Conservation (phyloP, 2,797 vertebrate genomes). For the Podarcis lilfordi region DNA sequence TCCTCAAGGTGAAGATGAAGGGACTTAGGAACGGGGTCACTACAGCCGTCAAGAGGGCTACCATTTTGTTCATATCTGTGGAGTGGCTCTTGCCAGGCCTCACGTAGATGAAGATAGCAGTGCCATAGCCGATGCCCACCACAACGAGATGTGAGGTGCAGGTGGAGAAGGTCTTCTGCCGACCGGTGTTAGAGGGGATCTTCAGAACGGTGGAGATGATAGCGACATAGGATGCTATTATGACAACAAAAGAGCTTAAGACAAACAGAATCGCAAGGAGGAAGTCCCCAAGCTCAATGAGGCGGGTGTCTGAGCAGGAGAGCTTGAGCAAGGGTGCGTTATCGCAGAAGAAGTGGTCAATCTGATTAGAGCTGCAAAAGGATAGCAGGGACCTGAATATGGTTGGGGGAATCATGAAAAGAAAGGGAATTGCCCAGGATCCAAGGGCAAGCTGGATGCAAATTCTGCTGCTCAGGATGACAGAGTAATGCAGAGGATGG, state of each 20-base stretch:
- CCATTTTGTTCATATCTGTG: conserved; percentile 33
- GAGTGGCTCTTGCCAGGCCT: conserved; percentile 34
- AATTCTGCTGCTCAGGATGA: neutral
- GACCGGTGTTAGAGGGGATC: conserved; percentile 22
- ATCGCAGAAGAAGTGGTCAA: conserved; percentile 38
- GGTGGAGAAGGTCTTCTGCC: conserved; percentile 46
- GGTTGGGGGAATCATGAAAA: conserved; percentile 18
- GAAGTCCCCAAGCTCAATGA: conserved; percentile 18
- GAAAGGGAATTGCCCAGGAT: conserved; percentile 8
- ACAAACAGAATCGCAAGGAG: conserved; percentile 48
- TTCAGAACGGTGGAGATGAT: neutral
- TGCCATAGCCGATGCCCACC: conserved; percentile 40
- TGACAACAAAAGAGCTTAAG: conserved; percentile 40
- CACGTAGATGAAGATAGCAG: conserved; percentile 35
- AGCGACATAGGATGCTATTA: conserved; percentile 1
- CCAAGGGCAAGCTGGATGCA: conserved; percentile 28
- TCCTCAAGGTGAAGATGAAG: conserved; percentile 46
- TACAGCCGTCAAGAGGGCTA: conserved; percentile 35
- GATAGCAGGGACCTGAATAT: conserved; percentile 30
- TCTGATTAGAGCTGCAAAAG: conserved; percentile 40
- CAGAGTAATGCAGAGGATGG: neutral
- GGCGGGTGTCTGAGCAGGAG: conserved; percentile 17
- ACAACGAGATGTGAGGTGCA: conserved; percentile 18
- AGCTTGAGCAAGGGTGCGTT: conserved; percentile 22
- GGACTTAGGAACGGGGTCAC: conserved; percentile 43